phyloP scores from a whole-genome alignment of 2,888 invertebrate species.

The Agrypnus murinus region DNA sequence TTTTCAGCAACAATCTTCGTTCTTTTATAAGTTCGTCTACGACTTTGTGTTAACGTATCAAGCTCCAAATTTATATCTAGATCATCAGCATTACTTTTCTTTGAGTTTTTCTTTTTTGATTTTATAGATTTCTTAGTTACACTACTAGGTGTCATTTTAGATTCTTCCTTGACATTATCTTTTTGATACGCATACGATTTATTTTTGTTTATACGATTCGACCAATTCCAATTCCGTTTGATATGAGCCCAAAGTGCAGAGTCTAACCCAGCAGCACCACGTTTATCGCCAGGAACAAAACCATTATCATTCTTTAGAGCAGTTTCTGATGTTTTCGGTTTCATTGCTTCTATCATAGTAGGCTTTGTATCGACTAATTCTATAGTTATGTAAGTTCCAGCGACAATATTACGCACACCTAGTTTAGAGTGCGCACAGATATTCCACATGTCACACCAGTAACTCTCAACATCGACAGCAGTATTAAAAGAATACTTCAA shows the following conservation, averaged over 20 bases:
- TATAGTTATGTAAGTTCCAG: constrained; percentile 69
- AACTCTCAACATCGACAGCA: constrained; percentile 75
- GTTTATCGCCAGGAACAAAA: constrained; percentile 80
- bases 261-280: constrained; percentile 84
- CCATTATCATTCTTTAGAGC: constrained; percentile 74
- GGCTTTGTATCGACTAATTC: constrained; percentile 72
- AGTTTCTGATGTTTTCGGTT: constrained; percentile 70
- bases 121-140: background rate
- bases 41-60: background rate
- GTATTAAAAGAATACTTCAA: constrained; percentile 74
- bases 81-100: background rate
- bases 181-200: background rate
- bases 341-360: constrained; percentile 70
- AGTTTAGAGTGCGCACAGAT: constrained; percentile 81
- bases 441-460: constrained; percentile 81
- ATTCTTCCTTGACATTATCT: background rate
- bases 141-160: constrained; percentile 9
- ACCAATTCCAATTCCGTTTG: constrained; percentile 79
- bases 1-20: background rate
- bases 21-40: constrained; percentile 5
- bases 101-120: background rate
- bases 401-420: constrained; percentile 67
- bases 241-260: constrained; percentile 80
- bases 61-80: background rate
- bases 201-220: constrained; percentile 13